These are phyloP conservation scores for Branchipolynoe longqiensis DNA, from an alignment of 2,888 invertebrate genomes.

Conservation along the genomic window DNA sequence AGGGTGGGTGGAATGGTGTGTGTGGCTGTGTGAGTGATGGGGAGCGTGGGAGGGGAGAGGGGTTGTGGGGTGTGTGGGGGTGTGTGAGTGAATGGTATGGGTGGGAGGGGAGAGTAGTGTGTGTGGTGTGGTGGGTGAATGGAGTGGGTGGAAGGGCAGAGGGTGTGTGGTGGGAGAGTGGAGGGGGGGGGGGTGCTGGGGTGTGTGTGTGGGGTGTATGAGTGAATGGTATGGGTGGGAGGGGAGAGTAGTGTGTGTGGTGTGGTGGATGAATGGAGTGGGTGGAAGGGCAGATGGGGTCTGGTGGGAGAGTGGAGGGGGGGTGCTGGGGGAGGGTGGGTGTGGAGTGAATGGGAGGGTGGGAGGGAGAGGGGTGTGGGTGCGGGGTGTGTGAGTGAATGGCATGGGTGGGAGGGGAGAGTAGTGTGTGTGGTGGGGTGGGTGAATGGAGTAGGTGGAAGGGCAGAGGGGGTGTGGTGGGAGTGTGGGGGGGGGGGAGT, in stretches of 20 bases:
- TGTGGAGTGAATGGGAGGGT: background rate
- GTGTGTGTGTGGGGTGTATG: background rate
- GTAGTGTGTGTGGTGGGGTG: background rate
- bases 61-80: background rate
- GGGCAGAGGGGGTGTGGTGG: background rate
- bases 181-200: background rate
- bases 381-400: background rate
- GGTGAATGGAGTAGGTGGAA: background rate
- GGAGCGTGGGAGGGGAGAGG: background rate
- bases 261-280: background rate
- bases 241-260: background rate
- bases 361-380: background rate
- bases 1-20: background rate
- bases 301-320: background rate
- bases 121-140: background rate
- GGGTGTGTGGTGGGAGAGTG: background rate
- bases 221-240: background rate
- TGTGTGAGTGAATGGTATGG: background rate
- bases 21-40: background rate
- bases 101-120: background rate
- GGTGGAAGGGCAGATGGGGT: background rate
- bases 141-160: background rate
- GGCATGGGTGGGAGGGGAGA: background rate
- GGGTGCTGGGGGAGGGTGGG: background rate
- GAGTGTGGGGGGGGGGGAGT: background rate